A percentile compares a stretch with the other conserved stretches of the same genome.
Evolutionary conservation across 2,888 invertebrate genomes (phyloP).

Genomic region (Zygogramma bicolorata): DNA sequence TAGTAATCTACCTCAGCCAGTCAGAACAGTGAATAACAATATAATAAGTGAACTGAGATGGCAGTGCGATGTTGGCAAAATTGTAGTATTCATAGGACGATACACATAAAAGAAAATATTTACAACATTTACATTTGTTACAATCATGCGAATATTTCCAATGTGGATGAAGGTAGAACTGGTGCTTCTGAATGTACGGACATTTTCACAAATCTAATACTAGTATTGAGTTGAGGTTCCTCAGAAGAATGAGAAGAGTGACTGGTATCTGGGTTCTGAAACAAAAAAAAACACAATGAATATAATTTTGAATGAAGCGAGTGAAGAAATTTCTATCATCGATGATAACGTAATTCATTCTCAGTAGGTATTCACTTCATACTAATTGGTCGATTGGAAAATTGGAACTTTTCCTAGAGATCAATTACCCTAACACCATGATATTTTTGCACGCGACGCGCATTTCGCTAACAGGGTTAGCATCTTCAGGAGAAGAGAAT

Average conservation of each 20-base stretch:
- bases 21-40: neutral
- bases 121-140: conserved; percentile 34
- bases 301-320: neutral
- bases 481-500: no score
- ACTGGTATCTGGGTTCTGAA: conserved; percentile 37
- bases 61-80: conserved; percentile 27
- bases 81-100: no score
- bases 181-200: neutral
- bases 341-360: no score
- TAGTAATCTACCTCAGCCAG: no score
- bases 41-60: conserved; percentile 6
- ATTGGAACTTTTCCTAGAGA: no score
- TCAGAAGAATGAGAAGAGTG: conserved; percentile 38
- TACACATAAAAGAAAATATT: conserved; percentile 28
- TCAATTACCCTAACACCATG: no score
- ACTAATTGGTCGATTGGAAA: no score
- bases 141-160: neutral
- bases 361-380: no score
- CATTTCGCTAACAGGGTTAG: no score
- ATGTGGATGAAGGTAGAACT: neutral
- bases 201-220: neutral
- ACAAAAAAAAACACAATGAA: conserved; percentile 16
- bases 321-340: no score
- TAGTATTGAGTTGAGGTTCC: conserved; percentile 10
- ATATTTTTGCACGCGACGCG: no score